Conservation (phyloP, 2,113 vertebrate genomes). For the Embiotoca jacksoni region DNA sequence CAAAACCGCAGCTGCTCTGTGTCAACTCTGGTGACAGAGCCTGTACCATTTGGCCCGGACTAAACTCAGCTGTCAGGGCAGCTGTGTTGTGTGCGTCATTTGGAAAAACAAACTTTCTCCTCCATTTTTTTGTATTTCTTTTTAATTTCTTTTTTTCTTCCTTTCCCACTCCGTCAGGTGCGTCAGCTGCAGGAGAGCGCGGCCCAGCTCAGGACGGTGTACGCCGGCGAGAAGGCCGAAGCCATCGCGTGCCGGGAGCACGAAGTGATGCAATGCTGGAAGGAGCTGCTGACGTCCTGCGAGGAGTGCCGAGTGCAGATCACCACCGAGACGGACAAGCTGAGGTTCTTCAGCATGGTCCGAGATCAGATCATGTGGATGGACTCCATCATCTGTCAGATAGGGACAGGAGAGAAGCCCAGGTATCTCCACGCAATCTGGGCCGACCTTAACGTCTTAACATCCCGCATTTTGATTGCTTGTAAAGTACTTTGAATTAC, state of each 20-base stretch:
- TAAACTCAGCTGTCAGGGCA: slow-evolving; percentile 45
- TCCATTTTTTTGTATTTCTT: neutral
- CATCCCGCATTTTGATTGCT: no score
- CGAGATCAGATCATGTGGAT: slow-evolving; percentile 94
- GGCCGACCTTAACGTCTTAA: no score
- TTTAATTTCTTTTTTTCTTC: neutral
- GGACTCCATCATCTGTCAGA: slow-evolving; percentile 93
- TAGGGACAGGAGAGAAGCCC: slow-evolving; percentile 92
- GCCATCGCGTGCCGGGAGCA: slow-evolving; percentile 92
- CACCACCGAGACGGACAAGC: slow-evolving; percentile 91
- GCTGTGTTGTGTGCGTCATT: slow-evolving; percentile 59
- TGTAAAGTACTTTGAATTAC: no score
- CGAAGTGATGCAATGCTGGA: slow-evolving; percentile 92
- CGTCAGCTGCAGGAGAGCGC: slow-evolving; percentile 95
- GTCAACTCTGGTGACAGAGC: slow-evolving; percentile 20
- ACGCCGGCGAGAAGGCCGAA: slow-evolving; percentile 93
- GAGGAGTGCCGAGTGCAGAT: slow-evolving; percentile 94
- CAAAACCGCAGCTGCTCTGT: slow-evolving; percentile 50
- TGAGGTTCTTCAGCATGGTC: slow-evolving; percentile 89
- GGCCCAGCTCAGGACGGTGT: slow-evolving; percentile 93
- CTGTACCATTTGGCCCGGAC: slow-evolving; percentile 1
- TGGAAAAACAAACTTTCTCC: slow-evolving; percentile 22
- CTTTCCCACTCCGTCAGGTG: slow-evolving; percentile 79
- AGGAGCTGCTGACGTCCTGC: slow-evolving; percentile 91
- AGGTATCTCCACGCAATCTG: slow-evolving; percentile 80